These are phyloP conservation scores for Chaetodon trifascialis DNA, from an alignment of 2,113 vertebrate species.

Conservation along the genomic window DNA sequence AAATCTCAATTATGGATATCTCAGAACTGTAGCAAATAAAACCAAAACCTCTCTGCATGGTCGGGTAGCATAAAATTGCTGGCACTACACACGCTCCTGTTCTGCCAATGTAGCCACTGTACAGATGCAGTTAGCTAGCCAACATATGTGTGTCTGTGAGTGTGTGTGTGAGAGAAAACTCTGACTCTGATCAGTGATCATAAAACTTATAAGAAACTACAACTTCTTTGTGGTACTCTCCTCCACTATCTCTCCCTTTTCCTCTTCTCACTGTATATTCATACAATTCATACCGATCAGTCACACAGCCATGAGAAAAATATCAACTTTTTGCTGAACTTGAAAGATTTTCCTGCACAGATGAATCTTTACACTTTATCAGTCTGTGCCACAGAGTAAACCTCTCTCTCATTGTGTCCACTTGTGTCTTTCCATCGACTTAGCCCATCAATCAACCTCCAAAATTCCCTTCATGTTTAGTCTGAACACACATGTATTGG, in stretches of 20 bases:
- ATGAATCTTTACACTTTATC: not conserved
- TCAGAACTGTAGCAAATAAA: not conserved
- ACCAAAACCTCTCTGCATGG: not conserved
- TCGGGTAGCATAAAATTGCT: not conserved
- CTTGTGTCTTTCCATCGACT: too few species aligned
- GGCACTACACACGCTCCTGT: not conserved
- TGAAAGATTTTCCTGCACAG: too few species aligned
- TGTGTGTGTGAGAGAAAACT: not conserved
- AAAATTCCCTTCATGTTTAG: too few species aligned
- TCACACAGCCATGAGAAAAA: too few species aligned
- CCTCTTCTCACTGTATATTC: too few species aligned
- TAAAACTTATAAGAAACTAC: not conserved
- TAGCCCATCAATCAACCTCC: too few species aligned
- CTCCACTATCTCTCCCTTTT: not conserved
- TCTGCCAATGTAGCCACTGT: not conserved
- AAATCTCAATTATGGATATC: not conserved
- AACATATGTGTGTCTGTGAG: not conserved
- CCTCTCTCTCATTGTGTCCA: too few species aligned
- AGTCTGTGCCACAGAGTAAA: not conserved
- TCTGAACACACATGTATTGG: too few species aligned
- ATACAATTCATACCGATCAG: too few species aligned
- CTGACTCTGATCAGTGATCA: not conserved
- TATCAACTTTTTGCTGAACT: not conserved
- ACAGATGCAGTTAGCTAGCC: not conserved
- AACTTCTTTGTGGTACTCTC: not conserved